phyloP scores from a whole-genome alignment of 2,113 vertebrate species.

The Macaca mulatta region DNA sequence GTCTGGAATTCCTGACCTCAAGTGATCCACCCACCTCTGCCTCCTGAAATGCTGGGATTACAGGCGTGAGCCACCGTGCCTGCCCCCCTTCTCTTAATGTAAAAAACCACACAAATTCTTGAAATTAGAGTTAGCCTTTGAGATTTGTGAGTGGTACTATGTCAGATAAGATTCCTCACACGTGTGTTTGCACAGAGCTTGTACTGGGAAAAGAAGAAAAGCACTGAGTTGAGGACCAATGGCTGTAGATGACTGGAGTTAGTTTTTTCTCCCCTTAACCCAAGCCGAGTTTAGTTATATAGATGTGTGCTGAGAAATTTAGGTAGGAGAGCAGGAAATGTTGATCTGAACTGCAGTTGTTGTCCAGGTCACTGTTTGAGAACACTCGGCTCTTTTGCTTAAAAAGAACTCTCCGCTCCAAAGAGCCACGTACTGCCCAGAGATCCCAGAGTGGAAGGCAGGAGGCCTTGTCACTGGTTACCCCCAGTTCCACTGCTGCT shows the following conservation, averaged over 20 bases:
- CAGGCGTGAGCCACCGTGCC: neutral
- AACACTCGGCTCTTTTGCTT: neutral
- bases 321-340: neutral
- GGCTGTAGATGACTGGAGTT: neutral
- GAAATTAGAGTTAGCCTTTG: neutral
- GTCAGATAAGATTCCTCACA: neutral
- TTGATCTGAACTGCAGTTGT: neutral
- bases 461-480: neutral
- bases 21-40: neutral
- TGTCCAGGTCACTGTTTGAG: neutral
- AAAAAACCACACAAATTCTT: neutral
- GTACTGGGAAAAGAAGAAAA: neutral
- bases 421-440: neutral
- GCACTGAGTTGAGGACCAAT: neutral
- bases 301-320: neutral
- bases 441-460: neutral
- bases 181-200: neutral
- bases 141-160: neutral
- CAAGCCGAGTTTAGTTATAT: neutral
- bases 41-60: neutral
- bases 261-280: neutral
- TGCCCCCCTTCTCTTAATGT: neutral
- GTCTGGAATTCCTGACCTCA: neutral
- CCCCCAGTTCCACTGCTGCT: neutral
- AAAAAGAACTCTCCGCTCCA: neutral